phyloP scores from a whole-genome alignment of 2,888 invertebrate species.

The Tetrapedia diversipes region DNA sequence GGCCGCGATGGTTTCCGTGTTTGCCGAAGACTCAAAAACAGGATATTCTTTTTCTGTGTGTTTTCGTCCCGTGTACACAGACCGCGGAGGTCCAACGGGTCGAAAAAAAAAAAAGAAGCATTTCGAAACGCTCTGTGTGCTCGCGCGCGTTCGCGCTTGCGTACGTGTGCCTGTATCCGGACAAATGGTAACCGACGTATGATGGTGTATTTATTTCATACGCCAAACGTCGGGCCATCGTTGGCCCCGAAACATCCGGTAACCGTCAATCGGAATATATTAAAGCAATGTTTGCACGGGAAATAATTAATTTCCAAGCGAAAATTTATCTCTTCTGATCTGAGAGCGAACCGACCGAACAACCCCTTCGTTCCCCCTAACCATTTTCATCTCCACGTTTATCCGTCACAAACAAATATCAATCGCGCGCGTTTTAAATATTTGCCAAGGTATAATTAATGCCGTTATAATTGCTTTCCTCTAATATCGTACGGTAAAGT shows the following conservation, averaged over 20 bases:
- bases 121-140: no score
- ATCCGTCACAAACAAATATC: conserved; percentile 72
- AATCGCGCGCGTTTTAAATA: conserved; percentile 75
- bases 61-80: conserved; percentile 58
- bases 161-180: conserved; percentile 40
- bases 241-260: conserved; percentile 44
- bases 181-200: conserved; percentile 58
- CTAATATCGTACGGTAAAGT: conserved; percentile 28
- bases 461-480: conserved; percentile 65
- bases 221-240: conserved; percentile 63
- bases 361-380: conserved; percentile 10
- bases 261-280: conserved; percentile 78
- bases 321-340: conserved; percentile 65
- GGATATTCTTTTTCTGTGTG: conserved; percentile 57
- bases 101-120: conserved; percentile 68
- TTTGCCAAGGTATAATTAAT: conserved; percentile 75
- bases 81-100: conserved; percentile 56
- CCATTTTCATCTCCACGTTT: conserved; percentile 25
- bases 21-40: conserved; percentile 59
- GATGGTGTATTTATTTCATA: conserved; percentile 68
- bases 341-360: conserved; percentile 51
- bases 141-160: no score
- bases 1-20: conserved; percentile 38
- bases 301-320: conserved; percentile 78
- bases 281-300: conserved; percentile 78